Evolutionary conservation across 2,113 vertebrate genomes (phyloP).

Genomic region (Cyphomyrus plagiostoma): DNA sequence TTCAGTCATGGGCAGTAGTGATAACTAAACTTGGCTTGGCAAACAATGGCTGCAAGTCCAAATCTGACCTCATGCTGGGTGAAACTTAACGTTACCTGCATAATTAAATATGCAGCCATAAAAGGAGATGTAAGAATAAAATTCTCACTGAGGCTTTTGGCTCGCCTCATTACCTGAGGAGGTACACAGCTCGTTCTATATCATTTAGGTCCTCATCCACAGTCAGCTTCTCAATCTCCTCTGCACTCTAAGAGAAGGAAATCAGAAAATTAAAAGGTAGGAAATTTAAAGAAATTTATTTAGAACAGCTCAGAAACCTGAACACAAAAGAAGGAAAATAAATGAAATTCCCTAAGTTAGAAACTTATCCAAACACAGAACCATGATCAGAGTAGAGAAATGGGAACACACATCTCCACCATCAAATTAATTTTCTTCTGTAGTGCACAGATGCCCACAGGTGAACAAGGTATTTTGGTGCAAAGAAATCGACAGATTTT

Average conservation of each 20-base stretch:
- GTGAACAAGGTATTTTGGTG: not conserved
- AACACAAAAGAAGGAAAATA: not conserved
- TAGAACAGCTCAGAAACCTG: not conserved
- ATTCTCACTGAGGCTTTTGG: not conserved
- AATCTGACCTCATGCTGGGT: not conserved
- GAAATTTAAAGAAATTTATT: not conserved
- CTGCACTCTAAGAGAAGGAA: slow-evolving; percentile 72
- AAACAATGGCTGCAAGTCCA: not conserved
- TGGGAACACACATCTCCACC: not conserved
- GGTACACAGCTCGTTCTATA: slow-evolving; percentile 85
- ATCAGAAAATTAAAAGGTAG: slow-evolving; percentile 31
- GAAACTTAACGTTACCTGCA: not conserved
- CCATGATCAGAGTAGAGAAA: not conserved
- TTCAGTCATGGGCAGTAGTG: not conserved
- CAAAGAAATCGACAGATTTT: not conserved
- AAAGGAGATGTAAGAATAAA: not conserved
- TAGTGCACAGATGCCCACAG: not conserved
- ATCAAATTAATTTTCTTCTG: not conserved
- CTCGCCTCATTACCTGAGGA: slow-evolving; percentile 75
- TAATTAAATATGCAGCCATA: not conserved
- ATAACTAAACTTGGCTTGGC: not conserved
- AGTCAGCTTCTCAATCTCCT: slow-evolving; percentile 91
- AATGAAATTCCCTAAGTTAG: not conserved
- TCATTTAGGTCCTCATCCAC: slow-evolving; percentile 91
- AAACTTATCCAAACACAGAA: not conserved